These are phyloP conservation scores for Chloroclysta siterata DNA, from an alignment of 2,888 invertebrate genomes.

Conservation along the genomic window DNA sequence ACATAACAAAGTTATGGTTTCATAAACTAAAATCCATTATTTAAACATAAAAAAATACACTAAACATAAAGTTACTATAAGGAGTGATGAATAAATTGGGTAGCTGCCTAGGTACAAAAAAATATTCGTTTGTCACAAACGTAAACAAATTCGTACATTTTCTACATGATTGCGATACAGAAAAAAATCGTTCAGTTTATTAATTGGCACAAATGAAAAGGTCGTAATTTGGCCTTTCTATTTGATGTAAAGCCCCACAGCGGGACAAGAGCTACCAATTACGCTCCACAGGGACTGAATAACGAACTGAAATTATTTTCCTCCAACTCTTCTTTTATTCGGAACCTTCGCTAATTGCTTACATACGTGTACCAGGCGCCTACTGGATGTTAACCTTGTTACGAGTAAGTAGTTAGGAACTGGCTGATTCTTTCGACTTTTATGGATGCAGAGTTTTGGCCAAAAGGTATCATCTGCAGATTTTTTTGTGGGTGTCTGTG, in stretches of 20 bases:
- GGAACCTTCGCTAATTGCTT: slow-evolving; percentile 63
- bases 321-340: slow-evolving; percentile 59
- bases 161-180: slow-evolving; percentile 32
- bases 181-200: slow-evolving; percentile 55
- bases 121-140: neutral
- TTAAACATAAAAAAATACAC: no score
- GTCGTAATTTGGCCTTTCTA: slow-evolving; percentile 56
- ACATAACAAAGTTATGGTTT: slow-evolving; percentile 2
- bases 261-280: slow-evolving; percentile 61
- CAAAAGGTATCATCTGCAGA: neutral
- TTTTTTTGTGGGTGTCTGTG: neutral
- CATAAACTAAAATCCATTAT: neutral
- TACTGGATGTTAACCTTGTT: slow-evolving; percentile 13
- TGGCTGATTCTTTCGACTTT: slow-evolving; percentile 7
- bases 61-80: neutral
- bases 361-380: slow-evolving; percentile 42
- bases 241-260: slow-evolving; percentile 60
- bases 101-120: neutral
- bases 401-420: slow-evolving; percentile 5
- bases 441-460: neutral
- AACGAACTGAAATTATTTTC: slow-evolving; percentile 67
- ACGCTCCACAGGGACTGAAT: slow-evolving; percentile 57
- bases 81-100: neutral
- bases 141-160: slow-evolving; percentile 20
- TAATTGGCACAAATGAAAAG: slow-evolving; percentile 65